Conservation (phyloP, 2,797 vertebrate genomes). For the Acropternis orthonyx region DNA sequence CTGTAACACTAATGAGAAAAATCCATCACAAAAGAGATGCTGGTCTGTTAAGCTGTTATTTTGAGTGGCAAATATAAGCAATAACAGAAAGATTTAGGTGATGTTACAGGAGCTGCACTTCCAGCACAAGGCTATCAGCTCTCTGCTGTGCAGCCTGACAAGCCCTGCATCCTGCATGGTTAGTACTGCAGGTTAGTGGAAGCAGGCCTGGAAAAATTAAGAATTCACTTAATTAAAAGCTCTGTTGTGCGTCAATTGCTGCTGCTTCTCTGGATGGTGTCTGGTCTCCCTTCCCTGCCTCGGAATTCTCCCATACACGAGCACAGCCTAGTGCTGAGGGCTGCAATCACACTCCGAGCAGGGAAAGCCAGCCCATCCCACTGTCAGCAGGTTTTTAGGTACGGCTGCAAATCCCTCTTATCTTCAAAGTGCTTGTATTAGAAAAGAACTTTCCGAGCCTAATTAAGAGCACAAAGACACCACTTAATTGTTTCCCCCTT, state of each 20-base stretch:
- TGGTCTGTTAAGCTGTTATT: neutral
- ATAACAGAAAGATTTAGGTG: neutral
- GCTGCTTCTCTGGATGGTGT: neutral
- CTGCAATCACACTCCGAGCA: neutral
- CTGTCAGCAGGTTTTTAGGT: neutral
- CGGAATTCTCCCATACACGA: neutral
- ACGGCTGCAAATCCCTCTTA: neutral
- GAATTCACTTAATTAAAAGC: neutral
- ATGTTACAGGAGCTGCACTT: neutral
- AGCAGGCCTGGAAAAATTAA: neutral
- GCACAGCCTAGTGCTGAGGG: constrained; percentile 36
- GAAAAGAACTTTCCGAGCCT: neutral
- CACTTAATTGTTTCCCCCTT: neutral
- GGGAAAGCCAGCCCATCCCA: neutral
- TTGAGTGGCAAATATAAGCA: neutral
- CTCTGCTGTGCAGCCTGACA: accelerated
- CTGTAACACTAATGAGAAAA: neutral
- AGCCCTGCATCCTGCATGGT: neutral
- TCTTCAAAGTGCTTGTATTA: accelerated
- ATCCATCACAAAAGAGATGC: neutral
- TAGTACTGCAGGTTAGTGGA: neutral
- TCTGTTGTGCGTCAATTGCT: accelerated
- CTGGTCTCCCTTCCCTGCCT: neutral
- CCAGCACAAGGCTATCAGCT: neutral
- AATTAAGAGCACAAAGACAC: neutral